Evolutionary conservation across 2,113 vertebrate genomes (phyloP), one percentile per base, ranked within the genome.

Genomic region (Hucho hucho): DNA sequence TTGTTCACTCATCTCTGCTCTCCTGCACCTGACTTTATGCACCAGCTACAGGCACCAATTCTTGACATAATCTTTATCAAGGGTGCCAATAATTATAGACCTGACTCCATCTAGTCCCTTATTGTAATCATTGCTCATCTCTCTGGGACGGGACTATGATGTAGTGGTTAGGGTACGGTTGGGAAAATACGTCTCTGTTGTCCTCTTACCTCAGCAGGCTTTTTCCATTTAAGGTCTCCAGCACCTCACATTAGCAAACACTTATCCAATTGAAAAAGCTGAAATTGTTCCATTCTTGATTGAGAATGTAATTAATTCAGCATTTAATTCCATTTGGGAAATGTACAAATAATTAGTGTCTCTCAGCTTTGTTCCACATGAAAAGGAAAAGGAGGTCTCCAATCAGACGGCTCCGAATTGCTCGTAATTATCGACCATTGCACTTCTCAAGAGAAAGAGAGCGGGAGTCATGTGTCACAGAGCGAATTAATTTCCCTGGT

Each of bases 291-390:
- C 64, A 47, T 43, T 76, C 0, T 0, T 53, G 56, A 78, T 16
- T 72, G 47, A 78, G 49, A 68, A 49, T 13, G 46, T 63, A 49
- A 76, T 78, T 65, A 37, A 25, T 24, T 49, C 3, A 70, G 9
- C 70, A 65, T 74, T 69, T 78, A 16, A 75, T 69, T 3, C 67
- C 43, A 49, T 70, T 78, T 72, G 47, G 28, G 69, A 78, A 63
- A 64, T 71, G 67, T 20, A 65, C 22, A 58, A 64, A 76, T 76
- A 70, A 78, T 58, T 32, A 72, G 69, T 49, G 59, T n/a, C 65
- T 25, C 49, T 47, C 26, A 70, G 59, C 68, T 49, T 43, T 79
- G 26, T 43, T 43, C 13, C 22, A 43, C 25, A 3, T 4, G 16
- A 20, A 26, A 68, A 28, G 18, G 61, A 64, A 11, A 26, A 6